A percentile compares a stretch with the other conserved stretches of the same genome.
These are phyloP conservation scores for Catonia carolina DNA, from an alignment of 2,888 invertebrate species.

Conservation along the genomic window DNA sequence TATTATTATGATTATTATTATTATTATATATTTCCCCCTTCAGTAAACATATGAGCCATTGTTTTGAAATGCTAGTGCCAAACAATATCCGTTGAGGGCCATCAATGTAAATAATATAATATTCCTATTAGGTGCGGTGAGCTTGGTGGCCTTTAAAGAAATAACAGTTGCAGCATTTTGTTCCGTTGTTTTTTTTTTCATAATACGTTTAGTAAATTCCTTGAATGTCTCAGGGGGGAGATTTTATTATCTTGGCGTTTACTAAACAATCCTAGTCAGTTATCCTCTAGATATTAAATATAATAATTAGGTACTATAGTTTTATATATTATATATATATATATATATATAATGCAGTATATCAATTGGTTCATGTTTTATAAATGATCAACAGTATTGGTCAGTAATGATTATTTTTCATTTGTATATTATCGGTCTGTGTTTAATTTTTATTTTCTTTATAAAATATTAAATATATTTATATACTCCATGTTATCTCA, in stretches of 20 bases:
- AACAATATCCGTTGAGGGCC: background rate
- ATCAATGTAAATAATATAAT: too few relatives aligned
- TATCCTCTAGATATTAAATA: slow-evolving; percentile 15
- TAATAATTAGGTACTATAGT: background rate
- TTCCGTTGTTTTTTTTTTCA: background rate
- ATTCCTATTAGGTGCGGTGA: slow-evolving; percentile 21
- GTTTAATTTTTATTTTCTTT: slow-evolving; percentile 10
- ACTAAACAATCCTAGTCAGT: slow-evolving; percentile 25
- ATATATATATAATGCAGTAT: slow-evolving; percentile 2
- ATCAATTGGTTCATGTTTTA: too few relatives aligned
- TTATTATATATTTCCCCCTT: too few relatives aligned
- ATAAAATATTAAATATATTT: too few relatives aligned
- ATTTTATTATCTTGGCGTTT: slow-evolving; percentile 15
- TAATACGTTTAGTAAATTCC: slow-evolving; percentile 9
- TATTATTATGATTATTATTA: too few relatives aligned
- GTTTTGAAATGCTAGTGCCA: slow-evolving; percentile 8
- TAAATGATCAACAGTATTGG: slow-evolving; percentile 19
- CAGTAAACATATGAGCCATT: too few relatives aligned
- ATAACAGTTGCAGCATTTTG: slow-evolving; percentile 2
- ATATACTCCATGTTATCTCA: slow-evolving; percentile 5
- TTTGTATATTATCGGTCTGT: slow-evolving; percentile 15
- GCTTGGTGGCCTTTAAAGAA: slow-evolving; percentile 26
- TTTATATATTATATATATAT: background rate
- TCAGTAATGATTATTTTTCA: slow-evolving; percentile 4
- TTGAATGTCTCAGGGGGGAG: slow-evolving; percentile 17